Conservation (phyloP, 2,888 invertebrate species). For the Lepidonotus clava region DNA sequence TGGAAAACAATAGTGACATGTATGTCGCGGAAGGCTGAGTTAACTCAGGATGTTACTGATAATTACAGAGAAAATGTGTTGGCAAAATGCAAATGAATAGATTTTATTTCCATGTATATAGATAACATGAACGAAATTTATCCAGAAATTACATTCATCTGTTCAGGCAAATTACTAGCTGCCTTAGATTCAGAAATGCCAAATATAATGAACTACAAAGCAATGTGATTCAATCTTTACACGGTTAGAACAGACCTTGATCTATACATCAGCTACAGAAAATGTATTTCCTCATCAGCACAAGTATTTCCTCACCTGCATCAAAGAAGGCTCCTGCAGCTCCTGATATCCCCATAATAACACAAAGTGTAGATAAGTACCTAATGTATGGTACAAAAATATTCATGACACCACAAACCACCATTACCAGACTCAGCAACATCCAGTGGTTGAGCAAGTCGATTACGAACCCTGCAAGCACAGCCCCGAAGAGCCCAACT, state of each 20-base stretch:
- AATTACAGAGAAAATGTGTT: background rate
- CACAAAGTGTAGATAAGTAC: background rate
- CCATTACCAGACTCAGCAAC: background rate
- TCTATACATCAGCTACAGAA: background rate
- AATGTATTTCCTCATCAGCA: background rate
- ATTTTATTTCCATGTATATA: background rate
- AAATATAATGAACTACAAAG: too few species aligned
- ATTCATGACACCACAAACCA: background rate
- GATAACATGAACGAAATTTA: background rate
- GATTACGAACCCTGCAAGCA: background rate
- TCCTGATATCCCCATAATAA: background rate
- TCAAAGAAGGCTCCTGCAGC: background rate
- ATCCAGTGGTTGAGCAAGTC: background rate
- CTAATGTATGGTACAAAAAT: background rate
- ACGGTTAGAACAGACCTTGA: background rate
- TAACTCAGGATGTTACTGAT: background rate
- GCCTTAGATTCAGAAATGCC: too few species aligned
- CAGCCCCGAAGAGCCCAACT: background rate
- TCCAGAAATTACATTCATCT: background rate
- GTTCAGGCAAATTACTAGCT: background rate
- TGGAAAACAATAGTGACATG: background rate
- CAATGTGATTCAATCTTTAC: background rate
- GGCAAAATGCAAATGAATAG: background rate
- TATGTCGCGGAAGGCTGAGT: background rate
- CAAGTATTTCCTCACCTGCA: background rate